phyloP scores from a whole-genome alignment of 2,888 invertebrate species.

The Microchrysa polita region DNA sequence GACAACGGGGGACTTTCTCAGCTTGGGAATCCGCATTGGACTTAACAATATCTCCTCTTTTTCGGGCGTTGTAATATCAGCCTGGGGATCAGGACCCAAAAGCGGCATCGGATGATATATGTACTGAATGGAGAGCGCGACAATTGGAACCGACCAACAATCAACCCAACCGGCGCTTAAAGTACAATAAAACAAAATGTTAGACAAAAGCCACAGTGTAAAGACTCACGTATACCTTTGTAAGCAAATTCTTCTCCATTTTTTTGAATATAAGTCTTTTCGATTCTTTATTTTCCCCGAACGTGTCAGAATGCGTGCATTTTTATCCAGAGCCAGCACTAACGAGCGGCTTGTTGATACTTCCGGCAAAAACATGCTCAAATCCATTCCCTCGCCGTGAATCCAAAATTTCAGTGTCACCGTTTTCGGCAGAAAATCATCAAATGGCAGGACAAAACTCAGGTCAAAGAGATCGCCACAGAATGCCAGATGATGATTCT shows the following conservation, averaged over 20 bases:
- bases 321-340: conserved; percentile 84
- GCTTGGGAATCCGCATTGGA: conserved; percentile 89
- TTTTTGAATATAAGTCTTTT: conserved; percentile 67
- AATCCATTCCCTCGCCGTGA: conserved; percentile 93
- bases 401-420: conserved; percentile 92
- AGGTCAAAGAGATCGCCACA: conserved; percentile 94
- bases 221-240: conserved; percentile 68
- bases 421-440: conserved; percentile 91
- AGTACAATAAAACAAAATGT: neutral
- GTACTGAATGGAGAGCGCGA: conserved; percentile 90
- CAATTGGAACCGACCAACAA: conserved; percentile 95
- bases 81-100: conserved; percentile 86
- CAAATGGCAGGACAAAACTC: conserved; percentile 93
- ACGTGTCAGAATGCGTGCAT: conserved; percentile 84
- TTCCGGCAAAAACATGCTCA: conserved; percentile 90
- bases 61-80: conserved; percentile 92
- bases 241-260: conserved; percentile 86
- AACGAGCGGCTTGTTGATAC: conserved; percentile 88
- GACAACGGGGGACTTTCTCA: conserved; percentile 75
- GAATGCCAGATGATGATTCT: conserved; percentile 93
- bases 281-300: conserved; percentile 72
- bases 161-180: conserved; percentile 85
- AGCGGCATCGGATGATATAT: conserved; percentile 93
- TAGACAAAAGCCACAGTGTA: neutral
- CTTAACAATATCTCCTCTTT: conserved; percentile 92